These are phyloP conservation scores for Hydrocynus forskahlii DNA, from an alignment of 2,797 vertebrate species.

Conservation along the genomic window DNA sequence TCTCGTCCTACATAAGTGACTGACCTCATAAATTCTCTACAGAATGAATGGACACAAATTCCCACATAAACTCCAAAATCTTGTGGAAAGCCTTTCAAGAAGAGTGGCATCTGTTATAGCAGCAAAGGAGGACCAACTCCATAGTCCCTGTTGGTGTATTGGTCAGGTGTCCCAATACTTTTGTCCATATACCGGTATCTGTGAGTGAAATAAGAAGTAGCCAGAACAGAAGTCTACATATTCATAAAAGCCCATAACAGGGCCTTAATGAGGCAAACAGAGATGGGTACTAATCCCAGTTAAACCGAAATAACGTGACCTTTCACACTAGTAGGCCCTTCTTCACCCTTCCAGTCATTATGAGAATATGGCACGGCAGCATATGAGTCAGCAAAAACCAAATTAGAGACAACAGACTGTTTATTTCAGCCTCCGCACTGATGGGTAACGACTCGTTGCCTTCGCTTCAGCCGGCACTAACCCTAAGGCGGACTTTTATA, in stretches of 20 bases:
- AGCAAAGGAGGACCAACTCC: too few relatives aligned
- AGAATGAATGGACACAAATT: too few relatives aligned
- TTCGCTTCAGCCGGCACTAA: too few relatives aligned
- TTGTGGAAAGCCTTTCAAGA: too few relatives aligned
- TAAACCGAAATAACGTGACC: conserved; percentile 39
- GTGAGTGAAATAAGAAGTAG: neutral
- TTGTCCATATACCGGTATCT: too few relatives aligned
- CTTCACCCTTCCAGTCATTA: conserved; percentile 34
- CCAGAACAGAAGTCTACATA: neutral
- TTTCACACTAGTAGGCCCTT: conserved; percentile 28
- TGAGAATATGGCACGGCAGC: conserved; percentile 17
- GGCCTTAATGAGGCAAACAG: neutral
- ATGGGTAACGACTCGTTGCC: neutral
- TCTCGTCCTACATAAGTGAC: too few relatives aligned
- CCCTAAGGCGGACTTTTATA: neutral
- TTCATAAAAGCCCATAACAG: neutral
- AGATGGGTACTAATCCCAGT: conserved; percentile 15
- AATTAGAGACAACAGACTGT: conserved; percentile 18
- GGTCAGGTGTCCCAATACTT: too few relatives aligned
- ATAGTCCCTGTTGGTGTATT: too few relatives aligned
- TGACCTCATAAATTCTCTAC: too few relatives aligned
- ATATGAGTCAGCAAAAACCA: conserved; percentile 35
- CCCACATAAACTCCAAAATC: too few relatives aligned
- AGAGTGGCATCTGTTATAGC: too few relatives aligned
- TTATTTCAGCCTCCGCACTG: conserved; percentile 22